A percentile compares a stretch with the other conserved stretches of the same genome.
Conservation (phyloP, 2,797 vertebrate species). For the Furcifer pardalis region DNA sequence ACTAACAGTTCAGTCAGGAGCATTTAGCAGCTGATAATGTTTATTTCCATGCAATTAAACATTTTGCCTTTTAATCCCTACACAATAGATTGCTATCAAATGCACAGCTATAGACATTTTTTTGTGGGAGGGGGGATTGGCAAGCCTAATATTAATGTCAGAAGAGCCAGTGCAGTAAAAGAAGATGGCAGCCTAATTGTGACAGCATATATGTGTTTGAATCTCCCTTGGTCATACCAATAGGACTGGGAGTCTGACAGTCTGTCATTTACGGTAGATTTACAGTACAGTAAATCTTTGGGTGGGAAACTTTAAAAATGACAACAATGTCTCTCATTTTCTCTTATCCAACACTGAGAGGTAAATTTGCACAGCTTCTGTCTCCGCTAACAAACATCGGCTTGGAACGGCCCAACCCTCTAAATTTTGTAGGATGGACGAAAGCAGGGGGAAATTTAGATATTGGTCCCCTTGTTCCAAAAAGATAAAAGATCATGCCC, state of each 20-base stretch:
- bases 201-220: no score
- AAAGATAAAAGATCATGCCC: no score
- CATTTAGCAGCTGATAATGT: not conserved
- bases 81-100: not conserved
- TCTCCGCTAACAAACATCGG: not conserved
- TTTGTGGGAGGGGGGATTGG: no score
- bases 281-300: no score
- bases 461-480: no score
- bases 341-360: not conserved
- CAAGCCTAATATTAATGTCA: not conserved
- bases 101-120: not conserved
- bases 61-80: not conserved
- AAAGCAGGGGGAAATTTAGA: no score
- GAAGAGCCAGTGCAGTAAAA: not conserved
- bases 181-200: not conserved
- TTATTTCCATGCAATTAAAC: not conserved
- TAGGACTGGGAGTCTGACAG: no score
- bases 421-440: not conserved
- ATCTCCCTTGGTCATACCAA: not conserved
- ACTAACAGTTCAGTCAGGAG: not conserved
- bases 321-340: not conserved
- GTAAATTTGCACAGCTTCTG: not conserved
- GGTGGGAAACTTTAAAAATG: not conserved
- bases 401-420: not conserved
- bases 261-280: no score